Evolutionary conservation across 2,113 vertebrate genomes (phyloP).

Genomic region (Ophthalmolycus amberensis): DNA sequence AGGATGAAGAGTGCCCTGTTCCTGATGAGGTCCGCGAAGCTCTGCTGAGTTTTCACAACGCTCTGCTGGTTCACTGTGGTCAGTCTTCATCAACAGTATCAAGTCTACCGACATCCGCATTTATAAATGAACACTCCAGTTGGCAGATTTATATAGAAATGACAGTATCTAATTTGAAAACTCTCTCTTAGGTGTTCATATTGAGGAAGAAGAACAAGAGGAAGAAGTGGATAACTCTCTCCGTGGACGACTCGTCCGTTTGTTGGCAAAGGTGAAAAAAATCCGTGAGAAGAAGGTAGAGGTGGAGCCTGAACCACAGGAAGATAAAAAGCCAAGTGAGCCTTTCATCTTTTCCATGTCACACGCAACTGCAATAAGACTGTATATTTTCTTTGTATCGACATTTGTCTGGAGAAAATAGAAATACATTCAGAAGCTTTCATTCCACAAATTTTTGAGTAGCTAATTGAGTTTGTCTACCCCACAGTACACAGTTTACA

Average conservation of each 20-base stretch:
- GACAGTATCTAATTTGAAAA: background rate
- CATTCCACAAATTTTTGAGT: background rate
- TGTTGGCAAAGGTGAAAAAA: slow-evolving; percentile 87
- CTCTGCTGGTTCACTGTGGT: slow-evolving; percentile 92
- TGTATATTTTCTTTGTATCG: background rate
- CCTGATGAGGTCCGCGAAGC: slow-evolving; percentile 87
- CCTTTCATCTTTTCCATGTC: background rate
- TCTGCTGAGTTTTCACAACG: slow-evolving; percentile 87
- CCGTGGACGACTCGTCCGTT: slow-evolving; percentile 84
- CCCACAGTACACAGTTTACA: background rate
- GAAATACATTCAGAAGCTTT: background rate
- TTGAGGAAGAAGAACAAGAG: slow-evolving; percentile 88
- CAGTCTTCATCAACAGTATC: slow-evolving; percentile 52
- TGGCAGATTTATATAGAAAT: background rate
- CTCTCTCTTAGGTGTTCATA: slow-evolving; percentile 87
- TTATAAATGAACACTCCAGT: background rate
- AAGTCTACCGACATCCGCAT: background rate
- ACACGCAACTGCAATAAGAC: background rate
- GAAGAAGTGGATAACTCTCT: slow-evolving; percentile 87
- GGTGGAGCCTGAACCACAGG: slow-evolving; percentile 79
- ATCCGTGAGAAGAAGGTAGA: slow-evolving; percentile 85
- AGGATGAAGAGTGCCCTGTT: slow-evolving; percentile 87
- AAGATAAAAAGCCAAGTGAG: slow-evolving; percentile 90
- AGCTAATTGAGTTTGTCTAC: background rate
- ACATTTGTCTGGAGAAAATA: background rate